These are phyloP conservation scores for Trachelus iudaicus DNA, from an alignment of 2,888 invertebrate genomes.

Conservation along the genomic window DNA sequence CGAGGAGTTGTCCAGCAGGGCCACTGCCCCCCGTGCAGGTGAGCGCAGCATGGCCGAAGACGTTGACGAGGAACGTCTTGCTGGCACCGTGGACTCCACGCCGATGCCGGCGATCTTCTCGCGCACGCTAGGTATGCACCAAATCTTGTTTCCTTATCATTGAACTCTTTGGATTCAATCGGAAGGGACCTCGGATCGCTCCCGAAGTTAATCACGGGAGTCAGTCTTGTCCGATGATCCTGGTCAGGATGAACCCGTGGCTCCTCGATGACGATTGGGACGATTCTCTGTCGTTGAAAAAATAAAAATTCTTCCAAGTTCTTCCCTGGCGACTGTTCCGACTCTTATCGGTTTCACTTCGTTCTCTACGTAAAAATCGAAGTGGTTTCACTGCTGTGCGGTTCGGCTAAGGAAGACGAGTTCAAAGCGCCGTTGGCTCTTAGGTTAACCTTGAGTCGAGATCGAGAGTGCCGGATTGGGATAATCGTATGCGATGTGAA, in stretches of 20 bases:
- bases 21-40: constrained; percentile 51
- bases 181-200: neutral
- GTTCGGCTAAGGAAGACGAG: neutral
- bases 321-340: neutral
- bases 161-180: constrained; percentile 26
- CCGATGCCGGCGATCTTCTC: constrained; percentile 56
- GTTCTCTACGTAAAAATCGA: neutral
- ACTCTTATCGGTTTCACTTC: neutral
- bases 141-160: constrained; percentile 52
- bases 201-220: neutral
- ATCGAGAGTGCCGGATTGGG: neutral
- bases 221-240: neutral
- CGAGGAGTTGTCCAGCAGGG: constrained; percentile 34
- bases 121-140: constrained; percentile 55
- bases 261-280: neutral
- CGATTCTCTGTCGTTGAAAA: neutral
- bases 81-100: constrained; percentile 49
- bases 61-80: constrained; percentile 38
- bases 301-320: neutral
- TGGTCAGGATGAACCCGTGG: neutral
- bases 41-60: constrained; percentile 55
- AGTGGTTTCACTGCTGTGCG: neutral
- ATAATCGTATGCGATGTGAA: neutral
- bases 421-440: neutral
- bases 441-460: neutral